Evolutionary conservation across 2,113 vertebrate species (phyloP).

Genomic region (Caranx melampygus): DNA sequence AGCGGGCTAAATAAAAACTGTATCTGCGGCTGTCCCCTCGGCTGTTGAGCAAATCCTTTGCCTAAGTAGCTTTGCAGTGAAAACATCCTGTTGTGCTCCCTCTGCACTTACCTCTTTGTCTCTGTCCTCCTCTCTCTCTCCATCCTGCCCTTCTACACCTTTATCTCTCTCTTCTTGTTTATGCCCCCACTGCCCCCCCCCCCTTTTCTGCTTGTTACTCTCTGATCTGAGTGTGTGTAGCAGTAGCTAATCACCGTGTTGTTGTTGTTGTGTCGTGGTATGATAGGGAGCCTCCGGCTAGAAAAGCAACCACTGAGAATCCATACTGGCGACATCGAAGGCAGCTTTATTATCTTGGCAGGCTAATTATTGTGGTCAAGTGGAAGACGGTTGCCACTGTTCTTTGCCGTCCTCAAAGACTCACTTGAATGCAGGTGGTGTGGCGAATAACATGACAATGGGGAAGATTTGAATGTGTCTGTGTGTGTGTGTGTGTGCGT

Average conservation of each 20-base stretch:
- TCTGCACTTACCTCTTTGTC: constrained; percentile 2
- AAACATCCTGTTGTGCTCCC: constrained; percentile 42
- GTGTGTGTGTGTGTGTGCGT: neutral
- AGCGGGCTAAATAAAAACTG: constrained; percentile 60
- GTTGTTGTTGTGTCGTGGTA: constrained; percentile 41
- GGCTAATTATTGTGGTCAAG: constrained; percentile 45
- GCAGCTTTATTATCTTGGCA: constrained; percentile 43
- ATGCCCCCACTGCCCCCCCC: neutral
- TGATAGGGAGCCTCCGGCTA: constrained; percentile 37
- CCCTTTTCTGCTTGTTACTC: neutral
- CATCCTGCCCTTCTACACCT: constrained; percentile 6
- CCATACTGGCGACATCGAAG: constrained; percentile 13
- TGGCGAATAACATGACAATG: neutral
- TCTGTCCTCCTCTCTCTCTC: constrained; percentile 13
- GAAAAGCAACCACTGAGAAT: constrained; percentile 35
- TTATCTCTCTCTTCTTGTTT: constrained; percentile 38
- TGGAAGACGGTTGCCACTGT: neutral
- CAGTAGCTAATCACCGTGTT: constrained; percentile 55
- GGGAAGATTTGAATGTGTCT: neutral
- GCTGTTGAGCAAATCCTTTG: constrained; percentile 49
- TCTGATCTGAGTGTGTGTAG: constrained; percentile 35
- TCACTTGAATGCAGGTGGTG: neutral
- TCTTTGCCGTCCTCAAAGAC: constrained; percentile 50
- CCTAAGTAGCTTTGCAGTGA: constrained; percentile 42
- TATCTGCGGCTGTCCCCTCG: constrained; percentile 33